Percentiles rank a stretch among this genome's conserved stretches.
These are phyloP conservation scores for Lytechinus pictus DNA, from an alignment of 35 echinoderm and acorn worm genomes.

Conservation along the genomic window DNA sequence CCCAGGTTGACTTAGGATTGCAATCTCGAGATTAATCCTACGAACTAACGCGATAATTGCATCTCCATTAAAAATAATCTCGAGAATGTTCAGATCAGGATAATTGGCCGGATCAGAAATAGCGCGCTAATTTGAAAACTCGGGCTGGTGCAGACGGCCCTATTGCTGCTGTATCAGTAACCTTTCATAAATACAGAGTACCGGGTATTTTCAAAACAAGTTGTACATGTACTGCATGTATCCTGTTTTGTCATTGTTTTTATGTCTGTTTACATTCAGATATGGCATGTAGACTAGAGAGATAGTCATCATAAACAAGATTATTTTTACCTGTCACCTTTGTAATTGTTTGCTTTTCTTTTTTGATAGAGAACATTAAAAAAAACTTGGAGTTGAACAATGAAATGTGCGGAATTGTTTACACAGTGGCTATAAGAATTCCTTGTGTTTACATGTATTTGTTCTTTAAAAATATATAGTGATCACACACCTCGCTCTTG, in stretches of 20 bases:
- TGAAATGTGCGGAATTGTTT: background rate
- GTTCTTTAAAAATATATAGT: background rate
- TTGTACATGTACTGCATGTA: background rate
- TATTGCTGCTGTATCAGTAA: background rate
- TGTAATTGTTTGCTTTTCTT: background rate
- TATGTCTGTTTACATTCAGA: background rate
- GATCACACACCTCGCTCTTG: background rate
- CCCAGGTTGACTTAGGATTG: too few species aligned
- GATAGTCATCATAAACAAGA: background rate
- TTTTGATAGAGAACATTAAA: background rate
- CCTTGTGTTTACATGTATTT: background rate
- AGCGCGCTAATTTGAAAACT: too few species aligned
- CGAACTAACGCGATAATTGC: too few species aligned
- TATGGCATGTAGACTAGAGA: background rate
- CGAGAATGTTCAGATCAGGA: too few species aligned
- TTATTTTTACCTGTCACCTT: background rate
- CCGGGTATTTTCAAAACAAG: background rate
- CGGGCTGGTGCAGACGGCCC: too few species aligned
- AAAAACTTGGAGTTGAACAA: background rate
- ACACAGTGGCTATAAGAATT: background rate
- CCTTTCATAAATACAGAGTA: background rate
- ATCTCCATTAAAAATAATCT: too few species aligned
- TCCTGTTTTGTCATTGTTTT: background rate
- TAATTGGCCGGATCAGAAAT: too few species aligned
- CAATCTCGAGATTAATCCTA: too few species aligned